Conservation (phyloP, 2,113 vertebrate genomes). For the Ceuthmochares aereus region DNA sequence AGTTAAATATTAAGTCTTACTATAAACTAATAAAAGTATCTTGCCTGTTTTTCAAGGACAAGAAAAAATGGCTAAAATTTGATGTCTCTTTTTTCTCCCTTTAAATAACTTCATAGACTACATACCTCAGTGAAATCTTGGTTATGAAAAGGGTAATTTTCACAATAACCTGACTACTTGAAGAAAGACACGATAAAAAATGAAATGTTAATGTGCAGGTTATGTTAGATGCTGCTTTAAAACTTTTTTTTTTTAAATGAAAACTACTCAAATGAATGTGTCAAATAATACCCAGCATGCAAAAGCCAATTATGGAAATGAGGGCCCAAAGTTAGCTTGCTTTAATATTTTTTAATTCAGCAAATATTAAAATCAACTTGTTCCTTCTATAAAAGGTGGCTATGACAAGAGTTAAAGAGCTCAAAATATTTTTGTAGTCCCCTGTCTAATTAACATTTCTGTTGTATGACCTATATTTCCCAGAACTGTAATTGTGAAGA, state of each 20-base stretch:
- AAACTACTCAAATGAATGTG: constrained; percentile 52
- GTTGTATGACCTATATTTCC: constrained; percentile 38
- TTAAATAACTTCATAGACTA: neutral
- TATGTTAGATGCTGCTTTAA: constrained; percentile 20
- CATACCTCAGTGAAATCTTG: neutral
- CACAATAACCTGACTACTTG: neutral
- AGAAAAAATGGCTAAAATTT: neutral
- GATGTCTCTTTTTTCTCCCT: rapidly evolving
- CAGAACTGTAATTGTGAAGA: neutral
- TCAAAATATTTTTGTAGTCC: constrained; percentile 63
- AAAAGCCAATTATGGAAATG: constrained; percentile 68
- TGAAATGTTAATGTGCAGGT: constrained; percentile 42
- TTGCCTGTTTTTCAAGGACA: neutral
- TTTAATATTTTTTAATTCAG: constrained; percentile 71
- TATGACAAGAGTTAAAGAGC: constrained; percentile 69
- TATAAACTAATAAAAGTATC: neutral
- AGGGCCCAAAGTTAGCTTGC: constrained; percentile 54
- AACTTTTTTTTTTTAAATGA: neutral
- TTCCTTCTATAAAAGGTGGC: constrained; percentile 62
- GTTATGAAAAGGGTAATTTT: constrained; percentile 15
- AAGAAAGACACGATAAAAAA: constrained; percentile 21
- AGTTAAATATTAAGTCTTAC: neutral
- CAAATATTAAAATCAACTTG: constrained; percentile 68
- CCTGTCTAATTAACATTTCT: constrained; percentile 61
- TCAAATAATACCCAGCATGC: constrained; percentile 37